Evolutionary conservation across 2,797 vertebrate species (phyloP), one percentile per base, ranked within the genome.

Genomic region (Ctenopoma multispine): DNA sequence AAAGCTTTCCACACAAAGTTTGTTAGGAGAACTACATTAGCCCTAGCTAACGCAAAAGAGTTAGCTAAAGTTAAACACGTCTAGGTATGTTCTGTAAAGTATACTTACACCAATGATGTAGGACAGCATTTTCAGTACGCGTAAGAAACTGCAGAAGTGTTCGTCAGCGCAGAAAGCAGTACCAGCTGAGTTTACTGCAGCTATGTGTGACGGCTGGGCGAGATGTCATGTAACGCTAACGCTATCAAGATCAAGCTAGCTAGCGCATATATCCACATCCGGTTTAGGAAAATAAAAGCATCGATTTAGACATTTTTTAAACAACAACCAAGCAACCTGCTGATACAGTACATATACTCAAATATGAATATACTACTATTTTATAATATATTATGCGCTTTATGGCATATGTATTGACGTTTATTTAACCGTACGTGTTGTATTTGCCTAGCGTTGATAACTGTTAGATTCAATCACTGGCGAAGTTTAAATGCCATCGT

Each of bases 61-160:
- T 8, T 34, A 18, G 0, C 23, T 5, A 0, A 17, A 9, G 3
- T 12, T 7, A 51, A 40, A 27, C 0, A 5, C 5, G 1, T 8
- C 3, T 10, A 5, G 12, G 0, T 5, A 10, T 3, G 34, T 43
- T 12, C 13, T 24, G 10, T 0, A 3, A 43, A 0, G 0, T 11
- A 49, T 90, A 93, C 93, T 93, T 55, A 94, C 93, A 1, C 87
- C 81, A 3, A 90, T 63, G 68, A 94, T 87, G 89, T 93, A 94
- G 36, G 91, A 91, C 24, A 94, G 31, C 93, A 94, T 94, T 50
- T 68, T 92, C 5, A 13, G 46, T 50, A n/a, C 1, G 29, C 21
- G 8, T 14, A 2, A 3, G 13, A 14, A n/a, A 11, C 14, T 51
- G 46, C 3, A 11, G 17, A 38, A 12, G 20, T 24, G 49, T 57